Conservation (phyloP, 1,140 invertebrate genomes). For the Hestina assimilis region DNA sequence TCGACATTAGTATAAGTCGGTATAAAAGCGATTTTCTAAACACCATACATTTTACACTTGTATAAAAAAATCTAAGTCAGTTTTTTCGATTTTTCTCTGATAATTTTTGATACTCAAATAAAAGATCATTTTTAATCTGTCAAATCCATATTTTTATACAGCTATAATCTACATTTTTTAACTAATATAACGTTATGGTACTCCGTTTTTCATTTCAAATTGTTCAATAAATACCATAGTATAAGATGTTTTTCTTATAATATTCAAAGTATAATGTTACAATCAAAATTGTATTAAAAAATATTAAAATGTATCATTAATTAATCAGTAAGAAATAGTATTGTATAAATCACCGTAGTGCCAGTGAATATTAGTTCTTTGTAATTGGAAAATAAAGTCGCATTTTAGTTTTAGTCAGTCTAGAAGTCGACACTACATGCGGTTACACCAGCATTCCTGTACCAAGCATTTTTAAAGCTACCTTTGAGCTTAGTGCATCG, state of each 20-base stretch:
- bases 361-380: not conserved
- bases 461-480: conserved; percentile 7
- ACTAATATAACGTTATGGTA: too few relatives aligned
- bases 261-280: not conserved
- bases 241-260: not conserved
- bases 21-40: conserved; percentile 2
- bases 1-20: not conserved
- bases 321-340: conserved; percentile 1
- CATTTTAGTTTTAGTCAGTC: conserved; percentile 9
- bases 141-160: conserved; percentile 17
- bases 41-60: conserved; percentile 10
- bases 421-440: conserved; percentile 12
- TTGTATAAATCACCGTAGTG: conserved; percentile 11
- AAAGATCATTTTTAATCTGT: conserved; percentile 7
- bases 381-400: not conserved
- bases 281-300: conserved; percentile 10
- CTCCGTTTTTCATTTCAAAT: conserved; percentile 3
- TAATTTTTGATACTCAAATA: not conserved
- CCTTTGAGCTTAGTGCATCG: not conserved
- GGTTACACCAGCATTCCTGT: conserved; percentile 1
- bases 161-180: conserved; percentile 4
- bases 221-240: not conserved
- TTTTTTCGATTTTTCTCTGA: not conserved
- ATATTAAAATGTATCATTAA: not conserved
- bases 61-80: not conserved